phyloP scores from a whole-genome alignment of 2,888 invertebrate genomes.

The Philopedon plagiatum region DNA sequence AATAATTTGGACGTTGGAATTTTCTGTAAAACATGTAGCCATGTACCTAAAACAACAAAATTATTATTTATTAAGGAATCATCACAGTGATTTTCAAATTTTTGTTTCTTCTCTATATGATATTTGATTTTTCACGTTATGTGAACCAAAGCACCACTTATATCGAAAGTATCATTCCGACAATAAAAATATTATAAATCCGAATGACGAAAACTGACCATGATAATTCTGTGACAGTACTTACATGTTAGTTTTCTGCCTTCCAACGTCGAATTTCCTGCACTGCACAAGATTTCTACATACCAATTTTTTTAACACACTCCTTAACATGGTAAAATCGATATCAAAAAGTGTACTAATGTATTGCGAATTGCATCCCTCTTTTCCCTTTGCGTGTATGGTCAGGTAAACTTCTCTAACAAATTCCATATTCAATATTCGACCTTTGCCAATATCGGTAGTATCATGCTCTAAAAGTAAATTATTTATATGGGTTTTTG shows the following conservation, averaged over 20 bases:
- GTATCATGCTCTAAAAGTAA: constrained; percentile 14
- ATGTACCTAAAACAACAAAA: constrained; percentile 54
- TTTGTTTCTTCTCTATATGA: no score
- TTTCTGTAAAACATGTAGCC: constrained; percentile 48
- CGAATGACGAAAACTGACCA: no score
- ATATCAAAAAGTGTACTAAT: constrained; percentile 55
- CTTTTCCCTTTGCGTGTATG: constrained; percentile 57
- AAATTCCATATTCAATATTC: constrained; percentile 54
- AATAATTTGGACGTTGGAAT: neutral
- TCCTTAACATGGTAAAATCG: constrained; percentile 58
- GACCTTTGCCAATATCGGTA: constrained; percentile 32
- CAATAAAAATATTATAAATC: no score
- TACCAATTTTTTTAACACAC: constrained; percentile 57
- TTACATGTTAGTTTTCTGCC: constrained; percentile 60
- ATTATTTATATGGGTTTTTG: no score
- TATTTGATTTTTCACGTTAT: no score
- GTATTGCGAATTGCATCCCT: constrained; percentile 58
- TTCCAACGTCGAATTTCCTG: constrained; percentile 59
- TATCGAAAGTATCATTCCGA: no score
- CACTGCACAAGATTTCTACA: constrained; percentile 55
- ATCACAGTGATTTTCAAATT: no score
- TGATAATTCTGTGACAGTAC: no score
- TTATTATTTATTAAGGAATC: constrained; percentile 51
- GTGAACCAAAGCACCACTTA: no score
- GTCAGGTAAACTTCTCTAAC: constrained; percentile 58